These are phyloP conservation scores for Recurvirostra avosetta DNA, from an alignment of 2,113 vertebrate species.

Conservation along the genomic window DNA sequence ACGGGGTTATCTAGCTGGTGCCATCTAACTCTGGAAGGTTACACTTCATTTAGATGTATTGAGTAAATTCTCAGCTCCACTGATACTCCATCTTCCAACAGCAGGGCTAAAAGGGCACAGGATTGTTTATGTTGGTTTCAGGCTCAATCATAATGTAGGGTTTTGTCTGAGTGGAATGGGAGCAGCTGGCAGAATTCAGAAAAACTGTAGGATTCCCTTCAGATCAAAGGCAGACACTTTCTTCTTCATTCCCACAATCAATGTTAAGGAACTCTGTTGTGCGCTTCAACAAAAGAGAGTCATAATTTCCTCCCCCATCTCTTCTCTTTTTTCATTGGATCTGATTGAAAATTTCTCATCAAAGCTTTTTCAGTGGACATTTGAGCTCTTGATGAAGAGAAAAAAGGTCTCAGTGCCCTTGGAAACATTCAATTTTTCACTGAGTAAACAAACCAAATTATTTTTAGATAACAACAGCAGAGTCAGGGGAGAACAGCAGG, in stretches of 20 bases:
- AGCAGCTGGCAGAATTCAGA: conserved; percentile 47
- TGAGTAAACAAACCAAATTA: conserved; percentile 39
- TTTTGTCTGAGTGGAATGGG: conserved; percentile 29
- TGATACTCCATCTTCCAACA: conserved; percentile 31
- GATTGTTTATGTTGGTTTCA: conserved; percentile 42
- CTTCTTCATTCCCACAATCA: not conserved
- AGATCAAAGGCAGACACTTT: conserved; percentile 38
- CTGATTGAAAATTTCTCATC: conserved; percentile 31
- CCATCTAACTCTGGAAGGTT: conserved; percentile 36
- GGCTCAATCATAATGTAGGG: not conserved
- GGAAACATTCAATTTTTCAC: conserved; percentile 33
- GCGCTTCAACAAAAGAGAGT: not conserved
- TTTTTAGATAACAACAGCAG: conserved; percentile 24
- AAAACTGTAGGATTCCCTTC: conserved; percentile 18
- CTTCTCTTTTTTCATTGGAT: not conserved
- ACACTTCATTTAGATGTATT: conserved; percentile 40
- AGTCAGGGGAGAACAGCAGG: not conserved
- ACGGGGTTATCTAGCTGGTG: conserved; percentile 29
- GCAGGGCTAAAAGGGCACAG: conserved; percentile 44
- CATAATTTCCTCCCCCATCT: not conserved
- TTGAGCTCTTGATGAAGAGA: conserved; percentile 5
- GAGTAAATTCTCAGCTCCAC: conserved; percentile 38
- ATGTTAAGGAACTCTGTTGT: not conserved
- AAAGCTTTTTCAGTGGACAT: conserved; percentile 25
- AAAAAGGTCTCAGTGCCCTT: not conserved